Percentiles rank a stretch among this genome's conserved stretches.
phyloP scores from a whole-genome alignment of 2,888 invertebrate genomes.

The Plagiodera versicolora region DNA sequence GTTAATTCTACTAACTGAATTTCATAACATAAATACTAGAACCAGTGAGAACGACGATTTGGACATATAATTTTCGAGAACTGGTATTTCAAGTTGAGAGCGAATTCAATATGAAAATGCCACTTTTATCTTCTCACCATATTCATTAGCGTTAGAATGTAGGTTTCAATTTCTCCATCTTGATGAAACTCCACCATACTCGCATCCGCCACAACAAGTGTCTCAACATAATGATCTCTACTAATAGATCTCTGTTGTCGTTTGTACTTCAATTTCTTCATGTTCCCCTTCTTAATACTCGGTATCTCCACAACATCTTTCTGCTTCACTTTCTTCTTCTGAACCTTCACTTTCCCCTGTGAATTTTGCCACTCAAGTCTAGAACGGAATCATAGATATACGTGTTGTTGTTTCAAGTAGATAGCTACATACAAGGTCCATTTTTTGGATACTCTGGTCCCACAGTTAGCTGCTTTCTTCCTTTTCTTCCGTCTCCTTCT shows the following conservation, averaged over 20 bases:
- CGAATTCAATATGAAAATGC: no score
- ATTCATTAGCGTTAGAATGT: slow-evolving; percentile 90
- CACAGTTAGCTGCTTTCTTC: slow-evolving; percentile 59
- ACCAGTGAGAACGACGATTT: no score
- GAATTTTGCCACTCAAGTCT: slow-evolving; percentile 65
- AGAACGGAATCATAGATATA: slow-evolving; percentile 20
- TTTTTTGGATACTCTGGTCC: slow-evolving; percentile 60
- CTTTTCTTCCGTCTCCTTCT: slow-evolving; percentile 56
- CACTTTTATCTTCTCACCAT: slow-evolving; percentile 63
- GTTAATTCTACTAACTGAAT: neutral
- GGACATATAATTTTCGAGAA: no score
- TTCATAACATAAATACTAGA: no score
- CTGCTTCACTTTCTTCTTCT: slow-evolving; percentile 50
- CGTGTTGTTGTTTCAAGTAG: no score
- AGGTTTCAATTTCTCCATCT: slow-evolving; percentile 78
- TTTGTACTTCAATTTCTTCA: slow-evolving; percentile 52
- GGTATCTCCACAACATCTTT: slow-evolving; percentile 42
- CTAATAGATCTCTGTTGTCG: slow-evolving; percentile 68
- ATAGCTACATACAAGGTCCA: slow-evolving; percentile 54
- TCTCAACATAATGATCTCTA: slow-evolving; percentile 79
- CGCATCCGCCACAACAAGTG: slow-evolving; percentile 83
- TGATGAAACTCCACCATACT: slow-evolving; percentile 86
- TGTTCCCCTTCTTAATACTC: slow-evolving; percentile 48
- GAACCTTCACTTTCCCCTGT: slow-evolving; percentile 56
- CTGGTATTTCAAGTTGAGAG: neutral